Conservation (phyloP, 2,113 vertebrate species). For the sheep (Ovis aries) region DNA sequence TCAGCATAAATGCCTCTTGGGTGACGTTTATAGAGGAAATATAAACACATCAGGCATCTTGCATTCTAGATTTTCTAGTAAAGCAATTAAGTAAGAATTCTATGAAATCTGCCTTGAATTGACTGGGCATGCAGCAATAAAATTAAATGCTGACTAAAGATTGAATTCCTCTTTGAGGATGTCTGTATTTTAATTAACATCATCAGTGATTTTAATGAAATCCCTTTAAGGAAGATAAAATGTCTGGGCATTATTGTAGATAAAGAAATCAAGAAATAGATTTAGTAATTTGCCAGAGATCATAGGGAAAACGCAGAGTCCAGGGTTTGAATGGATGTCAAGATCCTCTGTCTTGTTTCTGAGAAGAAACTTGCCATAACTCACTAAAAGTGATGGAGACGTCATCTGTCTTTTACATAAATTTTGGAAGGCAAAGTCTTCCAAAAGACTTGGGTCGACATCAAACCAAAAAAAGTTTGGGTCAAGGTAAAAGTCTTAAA, state of each 20-base stretch:
- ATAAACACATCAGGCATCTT: background rate
- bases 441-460: background rate
- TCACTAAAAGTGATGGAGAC: background rate
- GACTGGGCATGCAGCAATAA: background rate
- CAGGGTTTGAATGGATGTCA: background rate
- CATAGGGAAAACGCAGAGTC: background rate
- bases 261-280: background rate
- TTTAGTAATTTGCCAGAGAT: background rate
- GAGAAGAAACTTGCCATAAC: background rate
- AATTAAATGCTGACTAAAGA: background rate
- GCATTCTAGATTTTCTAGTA: background rate
- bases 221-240: background rate
- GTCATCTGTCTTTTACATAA: background rate
- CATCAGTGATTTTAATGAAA: background rate
- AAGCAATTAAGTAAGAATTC: background rate
- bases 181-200: background rate
- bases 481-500: background rate
- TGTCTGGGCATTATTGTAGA: background rate
- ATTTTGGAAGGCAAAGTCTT: background rate
- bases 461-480: background rate
- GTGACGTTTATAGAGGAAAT: background rate
- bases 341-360: fast-evolving
- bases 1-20: background rate
- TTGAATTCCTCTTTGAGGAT: background rate
- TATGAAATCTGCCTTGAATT: background rate